Evolutionary conservation across 2,888 invertebrate species (phyloP).

Genomic region (Sturmia bella): DNA sequence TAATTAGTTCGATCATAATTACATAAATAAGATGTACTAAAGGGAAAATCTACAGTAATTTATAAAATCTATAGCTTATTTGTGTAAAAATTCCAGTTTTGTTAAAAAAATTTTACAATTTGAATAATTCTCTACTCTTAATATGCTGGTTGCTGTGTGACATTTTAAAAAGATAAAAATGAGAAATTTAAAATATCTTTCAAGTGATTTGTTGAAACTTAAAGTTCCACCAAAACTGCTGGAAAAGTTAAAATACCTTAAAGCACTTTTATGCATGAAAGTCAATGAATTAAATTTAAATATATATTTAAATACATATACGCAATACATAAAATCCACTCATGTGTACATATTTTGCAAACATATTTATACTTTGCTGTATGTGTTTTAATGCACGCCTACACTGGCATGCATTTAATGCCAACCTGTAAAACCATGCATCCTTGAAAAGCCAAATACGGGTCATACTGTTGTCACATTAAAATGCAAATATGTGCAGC

Average conservation of each 20-base stretch:
- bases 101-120: too few species aligned
- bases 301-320: constrained; percentile 5
- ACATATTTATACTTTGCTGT: neutral
- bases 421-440: neutral
- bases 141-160: too few species aligned
- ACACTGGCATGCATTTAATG: neutral
- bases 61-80: too few species aligned
- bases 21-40: too few species aligned
- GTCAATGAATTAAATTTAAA: neutral
- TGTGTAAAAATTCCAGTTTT: too few species aligned
- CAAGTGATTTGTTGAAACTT: too few species aligned
- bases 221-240: neutral
- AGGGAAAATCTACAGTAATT: too few species aligned
- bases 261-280: neutral
- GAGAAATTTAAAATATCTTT: too few species aligned
- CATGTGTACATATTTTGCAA: neutral
- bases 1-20: too few species aligned
- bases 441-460: constrained; percentile 50
- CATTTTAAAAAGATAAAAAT: too few species aligned
- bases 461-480: constrained; percentile 40
- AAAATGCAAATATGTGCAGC: neutral
- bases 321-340: neutral
- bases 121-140: too few species aligned
- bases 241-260: neutral
- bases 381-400: neutral